These are phyloP conservation scores for Rhinatrema bivittatum DNA, from an alignment of 2,797 vertebrate species.

Conservation along the genomic window DNA sequence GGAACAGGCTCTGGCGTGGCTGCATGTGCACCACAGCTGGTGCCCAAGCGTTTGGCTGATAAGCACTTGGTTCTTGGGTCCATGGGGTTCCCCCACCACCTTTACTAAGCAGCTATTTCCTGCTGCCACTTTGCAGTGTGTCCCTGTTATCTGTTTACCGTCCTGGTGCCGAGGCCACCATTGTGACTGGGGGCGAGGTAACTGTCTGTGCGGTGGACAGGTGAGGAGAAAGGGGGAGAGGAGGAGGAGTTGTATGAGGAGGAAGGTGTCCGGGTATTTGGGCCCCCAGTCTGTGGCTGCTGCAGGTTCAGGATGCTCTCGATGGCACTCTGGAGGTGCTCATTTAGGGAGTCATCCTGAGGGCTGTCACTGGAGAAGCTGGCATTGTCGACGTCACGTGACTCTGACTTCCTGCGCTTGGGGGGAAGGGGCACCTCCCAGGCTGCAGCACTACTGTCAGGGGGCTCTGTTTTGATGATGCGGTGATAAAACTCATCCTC, in stretches of 20 bases:
- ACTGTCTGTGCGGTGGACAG: slow-evolving; percentile 61
- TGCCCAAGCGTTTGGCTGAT: no score
- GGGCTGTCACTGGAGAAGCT: slow-evolving; percentile 93
- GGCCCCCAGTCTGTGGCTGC: slow-evolving; percentile 56
- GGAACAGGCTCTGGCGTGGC: no score
- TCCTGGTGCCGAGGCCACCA: slow-evolving; percentile 81
- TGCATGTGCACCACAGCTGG: no score
- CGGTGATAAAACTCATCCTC: slow-evolving; percentile 74
- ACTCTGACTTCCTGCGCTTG: slow-evolving; percentile 81
- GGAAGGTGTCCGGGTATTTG: slow-evolving; percentile 54
- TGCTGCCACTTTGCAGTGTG: neutral
- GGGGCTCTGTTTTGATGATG: slow-evolving; percentile 56
- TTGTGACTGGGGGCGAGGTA: slow-evolving; percentile 73
- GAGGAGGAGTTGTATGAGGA: slow-evolving; percentile 36
- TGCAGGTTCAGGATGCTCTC: slow-evolving; percentile 95
- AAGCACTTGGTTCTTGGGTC: no score
- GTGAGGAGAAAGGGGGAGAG: slow-evolving; percentile 31
- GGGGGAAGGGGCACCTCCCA: slow-evolving; percentile 74
- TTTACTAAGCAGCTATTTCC: no score
- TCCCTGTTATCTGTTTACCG: slow-evolving; percentile 88
- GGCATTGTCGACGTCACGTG: slow-evolving; percentile 86
- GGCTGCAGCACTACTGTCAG: slow-evolving; percentile 42
- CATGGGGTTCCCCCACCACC: no score
- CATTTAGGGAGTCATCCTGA: slow-evolving; percentile 79
- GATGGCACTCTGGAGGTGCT: slow-evolving; percentile 92